Base-by-base conservation (phyloP, 2,888 invertebrate genomes). In the Drosophila peninsularis region DNA sequence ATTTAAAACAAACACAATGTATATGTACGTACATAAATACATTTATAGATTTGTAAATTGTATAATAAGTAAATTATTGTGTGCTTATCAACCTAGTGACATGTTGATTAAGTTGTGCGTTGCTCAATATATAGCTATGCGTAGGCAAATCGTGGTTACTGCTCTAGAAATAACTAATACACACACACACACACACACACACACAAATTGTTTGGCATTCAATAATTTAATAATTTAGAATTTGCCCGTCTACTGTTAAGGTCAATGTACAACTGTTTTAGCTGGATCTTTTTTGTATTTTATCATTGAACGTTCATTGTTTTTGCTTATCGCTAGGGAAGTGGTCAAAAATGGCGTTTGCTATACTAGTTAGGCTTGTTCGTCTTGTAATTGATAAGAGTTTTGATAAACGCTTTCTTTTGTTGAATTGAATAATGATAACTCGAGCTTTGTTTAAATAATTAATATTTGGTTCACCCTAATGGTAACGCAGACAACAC, bases 211-310 rank as follows among this genome's bases (percentile, higher is more conserved):
- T 21, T 65, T 62, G 21, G 27, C 41, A 42, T 21, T 64, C 3
- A 36, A 44, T 45, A 45, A 58, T 10, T 44, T 24, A 54, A 47
- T 52, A 47, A 24, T 34, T 41, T 66, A 53, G n/a, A 53, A 54
- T 19, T 17, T 61, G 50, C 21, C 58, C 44, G 55, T 30, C 32
- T 64, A 71, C 62, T 50, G 52, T 52, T 64, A 67, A 84, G 84
- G 76, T 84, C 84, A 84, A 87, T 81, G 84, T 84, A 70, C 84
- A 84, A 32, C 13, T 39, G 13, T 44, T 17, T 62, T 50, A 45
- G 44, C 37, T 56, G 21, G 45, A 45, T 45, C n/a, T 30, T 27
- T 27, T 27, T 30, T 41, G 19, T 17, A 49, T 61, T 53, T 71
- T 45, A 55, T 71, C 71, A 71, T 36, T 17, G 56, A 30, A 37